Percentiles rank a stretch among this genome's conserved stretches.
These are phyloP conservation scores for Eupithecia pulchellata DNA, from an alignment of 2,888 invertebrate genomes.

Conservation along the genomic window DNA sequence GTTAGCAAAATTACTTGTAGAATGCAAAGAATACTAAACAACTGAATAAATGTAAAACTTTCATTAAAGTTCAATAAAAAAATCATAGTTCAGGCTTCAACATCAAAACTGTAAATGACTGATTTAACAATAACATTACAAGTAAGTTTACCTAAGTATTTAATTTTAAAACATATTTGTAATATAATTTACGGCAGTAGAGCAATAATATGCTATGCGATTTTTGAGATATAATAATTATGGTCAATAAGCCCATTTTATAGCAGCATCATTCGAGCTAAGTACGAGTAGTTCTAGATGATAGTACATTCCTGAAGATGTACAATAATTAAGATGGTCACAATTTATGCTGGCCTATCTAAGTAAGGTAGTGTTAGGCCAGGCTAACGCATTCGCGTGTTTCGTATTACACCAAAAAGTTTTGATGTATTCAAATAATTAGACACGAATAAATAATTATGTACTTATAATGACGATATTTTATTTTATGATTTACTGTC, in stretches of 20 bases:
- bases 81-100: constrained; percentile 36
- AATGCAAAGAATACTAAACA: background rate
- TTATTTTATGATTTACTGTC: background rate
- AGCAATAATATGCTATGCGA: constrained; percentile 27
- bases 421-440: constrained; percentile 80
- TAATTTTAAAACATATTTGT: constrained; percentile 61
- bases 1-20: background rate
- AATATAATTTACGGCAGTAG: constrained; percentile 27
- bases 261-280: constrained; percentile 57
- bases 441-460: constrained; percentile 78
- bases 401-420: constrained; percentile 80
- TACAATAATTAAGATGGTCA: constrained; percentile 71
- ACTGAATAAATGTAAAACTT: background rate
- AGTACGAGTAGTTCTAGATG: constrained; percentile 70
- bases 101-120: constrained; percentile 75
- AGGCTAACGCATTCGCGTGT: constrained; percentile 66
- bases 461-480: constrained; percentile 49
- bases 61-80: constrained; percentile 56
- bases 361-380: constrained; percentile 59
- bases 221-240: constrained; percentile 14
- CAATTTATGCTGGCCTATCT: constrained; percentile 64
- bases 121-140: constrained; percentile 69
- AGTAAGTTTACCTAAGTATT: constrained; percentile 65
- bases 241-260: constrained; percentile 8
- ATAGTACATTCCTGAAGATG: constrained; percentile 82